phyloP scores from a whole-genome alignment of 2,113 vertebrate species.

The Dromiciops gliroides region DNA sequence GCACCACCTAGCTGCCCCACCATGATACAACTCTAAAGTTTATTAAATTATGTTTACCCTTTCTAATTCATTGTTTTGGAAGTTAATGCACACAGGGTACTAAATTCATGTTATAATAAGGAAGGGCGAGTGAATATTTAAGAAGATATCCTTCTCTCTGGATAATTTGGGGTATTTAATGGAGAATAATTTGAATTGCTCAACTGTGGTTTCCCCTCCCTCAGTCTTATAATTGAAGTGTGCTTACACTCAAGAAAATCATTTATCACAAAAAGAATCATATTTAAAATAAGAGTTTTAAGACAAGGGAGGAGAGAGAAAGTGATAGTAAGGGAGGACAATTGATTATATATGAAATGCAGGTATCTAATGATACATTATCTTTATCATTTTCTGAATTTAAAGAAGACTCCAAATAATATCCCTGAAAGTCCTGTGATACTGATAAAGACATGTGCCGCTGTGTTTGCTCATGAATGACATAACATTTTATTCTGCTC shows the following conservation, averaged over 20 bases:
- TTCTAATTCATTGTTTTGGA: slow-evolving; percentile 33
- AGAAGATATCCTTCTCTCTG: background rate
- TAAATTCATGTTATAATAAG: background rate
- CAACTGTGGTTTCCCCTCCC: slow-evolving; percentile 57
- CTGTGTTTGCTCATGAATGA: slow-evolving; percentile 8
- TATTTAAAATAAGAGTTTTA: slow-evolving; percentile 59
- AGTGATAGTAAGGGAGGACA: slow-evolving; percentile 50
- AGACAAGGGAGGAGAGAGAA: slow-evolving; percentile 38
- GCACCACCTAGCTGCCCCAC: no score
- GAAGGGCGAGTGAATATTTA: background rate
- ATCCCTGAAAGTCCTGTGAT: slow-evolving; percentile 51
- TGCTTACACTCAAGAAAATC: slow-evolving; percentile 61
- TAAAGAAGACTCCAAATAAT: slow-evolving; percentile 58
- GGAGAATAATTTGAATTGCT: slow-evolving; percentile 62
- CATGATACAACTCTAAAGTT: background rate
- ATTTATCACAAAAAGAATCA: slow-evolving; percentile 65
- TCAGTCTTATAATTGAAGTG: slow-evolving; percentile 64
- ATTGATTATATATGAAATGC: slow-evolving; percentile 68
- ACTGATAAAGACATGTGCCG: slow-evolving; percentile 43
- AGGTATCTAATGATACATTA: slow-evolving; percentile 69
- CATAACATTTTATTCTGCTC: background rate
- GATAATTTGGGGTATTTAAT: slow-evolving; percentile 33
- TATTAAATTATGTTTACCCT: slow-evolving; percentile 14
- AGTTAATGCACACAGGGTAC: background rate
- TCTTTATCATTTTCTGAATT: slow-evolving; percentile 58